Evolutionary conservation across 2,888 invertebrate species (phyloP), one percentile per base, ranked within the genome.

Genomic region (Halictus ligatus): DNA sequence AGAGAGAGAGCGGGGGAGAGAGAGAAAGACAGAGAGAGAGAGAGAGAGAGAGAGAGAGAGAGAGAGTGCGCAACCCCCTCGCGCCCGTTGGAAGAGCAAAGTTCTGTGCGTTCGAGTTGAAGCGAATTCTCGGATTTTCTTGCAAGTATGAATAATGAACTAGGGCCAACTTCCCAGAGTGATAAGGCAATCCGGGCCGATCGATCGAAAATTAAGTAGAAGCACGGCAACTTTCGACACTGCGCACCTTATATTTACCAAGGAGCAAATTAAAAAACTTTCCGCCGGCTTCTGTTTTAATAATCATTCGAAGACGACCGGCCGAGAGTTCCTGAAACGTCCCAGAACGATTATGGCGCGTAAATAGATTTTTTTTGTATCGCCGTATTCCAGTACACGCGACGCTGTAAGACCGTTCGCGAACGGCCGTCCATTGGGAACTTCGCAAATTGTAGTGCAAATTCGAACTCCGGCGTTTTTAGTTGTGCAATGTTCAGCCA

Each of bases 111-210:
- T 79, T 74, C 77, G 84, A 84, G 84, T 83, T 83, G 72, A 79
- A 75, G 83, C 78, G 83, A 88, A 87, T 88, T 83, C 88, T 69
- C 60, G 79, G 88, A 85, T 88, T 88, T 87, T 88, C 88, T 81
- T 81, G 81, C 80, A 54, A 78, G 78, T 85, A 88, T 88, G 88
- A 88, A 88, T 88, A 88, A 88, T 88, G 83, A 88, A 85, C 73
- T 46, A 48, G n/a, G 79, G 64, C 79, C 77, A 80, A 83, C 64
- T 83, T 80, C 46, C 58, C 10, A 40, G 73, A 80, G 80, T 83
- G 85, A 88, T 88, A 88, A 87, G 82, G 87, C 80, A 75, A 87
- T 87, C 87, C 76, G 29, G 25, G n/a, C 60, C 80, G 78, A 87
- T 88, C 88, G 88, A 87, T 87, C 80, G 87, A 79, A 80, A 87